Evolutionary conservation across 2,113 vertebrate species (phyloP), one percentile per base, ranked within the genome.

Genomic region (Cyprinus carpio): DNA sequence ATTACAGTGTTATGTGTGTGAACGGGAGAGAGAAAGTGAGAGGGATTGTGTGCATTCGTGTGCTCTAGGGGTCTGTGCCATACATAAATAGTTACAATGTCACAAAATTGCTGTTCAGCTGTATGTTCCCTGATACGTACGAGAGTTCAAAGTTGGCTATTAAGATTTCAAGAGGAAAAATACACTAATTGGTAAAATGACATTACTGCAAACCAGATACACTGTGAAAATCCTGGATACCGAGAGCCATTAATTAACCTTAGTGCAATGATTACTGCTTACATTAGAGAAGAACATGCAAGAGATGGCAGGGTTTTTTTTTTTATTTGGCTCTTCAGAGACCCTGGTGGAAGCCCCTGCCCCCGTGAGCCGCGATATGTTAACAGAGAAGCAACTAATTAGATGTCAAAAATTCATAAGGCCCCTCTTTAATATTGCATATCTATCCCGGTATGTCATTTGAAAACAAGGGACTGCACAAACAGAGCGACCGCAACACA

Each of bases 361-460:
- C 96, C 97, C 96, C 94, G 93, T 91, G 95, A 97, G 96, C 94
- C 94, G 95, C 94, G 95, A 96, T 96, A 97, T 96, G 97, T 97
- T 98, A 98, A 98, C 96, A 95, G 96, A 95, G 95, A 97, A 97
- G 96, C 96, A 92, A 96, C 97, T 99, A 99, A 99, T 99, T 99
- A 98, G 96, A 96, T 98, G 97, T 99, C 97, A 99, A 98, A 99
- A 98, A 99, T 98, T 98, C 97, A 98, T 97, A 98, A 98, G 97
- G 91, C 89, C 95, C 93, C 97, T 99, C 95, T 99, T 99, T 99
- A 99, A 98, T 99, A 99, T 99, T 99, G 97, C 97, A 99, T 98
- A 97, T 94, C 94, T 96, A 96, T 98, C 96, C 96, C 92, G 93
- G 88, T 97, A 96, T 96, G 96, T 97, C 97, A 97, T 97, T 97